phyloP scores from a whole-genome alignment of 2,797 vertebrate genomes.

The Antrozous pallidus region DNA sequence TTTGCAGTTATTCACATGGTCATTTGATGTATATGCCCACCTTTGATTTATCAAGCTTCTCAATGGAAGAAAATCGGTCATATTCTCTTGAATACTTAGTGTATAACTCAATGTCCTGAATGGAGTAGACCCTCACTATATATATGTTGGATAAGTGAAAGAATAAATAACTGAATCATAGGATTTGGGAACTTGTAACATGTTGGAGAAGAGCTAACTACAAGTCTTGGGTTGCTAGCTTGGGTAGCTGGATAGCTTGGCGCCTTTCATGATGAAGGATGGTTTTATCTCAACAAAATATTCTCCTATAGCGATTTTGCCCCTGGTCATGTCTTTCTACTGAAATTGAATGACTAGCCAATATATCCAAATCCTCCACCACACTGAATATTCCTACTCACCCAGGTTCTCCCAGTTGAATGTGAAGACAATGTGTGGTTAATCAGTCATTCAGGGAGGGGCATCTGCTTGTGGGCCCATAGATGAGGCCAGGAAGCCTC shows the following conservation, averaged over 20 bases:
- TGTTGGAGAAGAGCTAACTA: neutral
- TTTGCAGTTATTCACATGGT: neutral
- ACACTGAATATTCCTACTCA: neutral
- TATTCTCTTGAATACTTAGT: neutral
- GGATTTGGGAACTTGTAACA: neutral
- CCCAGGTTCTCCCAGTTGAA: neutral
- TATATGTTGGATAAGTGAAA: neutral
- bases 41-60: neutral
- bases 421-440: neutral
- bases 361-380: neutral
- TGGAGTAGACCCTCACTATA: neutral
- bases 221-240: neutral
- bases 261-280: neutral
- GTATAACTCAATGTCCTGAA: neutral
- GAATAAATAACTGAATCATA: neutral
- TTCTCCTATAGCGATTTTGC: neutral
- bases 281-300: neutral
- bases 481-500: neutral
- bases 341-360: neutral
- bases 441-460: neutral
- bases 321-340: neutral
- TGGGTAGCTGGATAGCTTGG: neutral
- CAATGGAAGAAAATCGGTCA: neutral
- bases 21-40: neutral
- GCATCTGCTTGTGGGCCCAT: accelerated